Percentiles rank a stretch among this genome's conserved stretches.
Conservation (phyloP, 37 sponge, comb jelly and placozoan genomes). For the Dysidea cf. avara region DNA sequence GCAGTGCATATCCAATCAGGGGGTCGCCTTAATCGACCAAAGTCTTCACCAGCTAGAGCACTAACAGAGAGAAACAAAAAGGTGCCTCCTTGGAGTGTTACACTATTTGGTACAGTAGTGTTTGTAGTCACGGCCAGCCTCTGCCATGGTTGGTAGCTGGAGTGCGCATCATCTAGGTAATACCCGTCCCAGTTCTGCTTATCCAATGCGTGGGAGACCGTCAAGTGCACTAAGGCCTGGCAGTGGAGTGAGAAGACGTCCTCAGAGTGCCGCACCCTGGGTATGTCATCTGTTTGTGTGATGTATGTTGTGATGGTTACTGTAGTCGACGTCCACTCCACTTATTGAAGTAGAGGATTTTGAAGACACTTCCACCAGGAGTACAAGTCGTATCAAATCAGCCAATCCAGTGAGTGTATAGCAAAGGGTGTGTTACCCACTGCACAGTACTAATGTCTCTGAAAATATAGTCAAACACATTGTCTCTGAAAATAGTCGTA, state of each 20-base stretch:
- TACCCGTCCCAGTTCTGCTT: neutral
- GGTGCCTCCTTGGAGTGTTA: too few species aligned
- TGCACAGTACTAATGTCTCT: too few species aligned
- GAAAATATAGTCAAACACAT: too few species aligned
- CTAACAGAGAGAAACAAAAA: conserved; percentile 9
- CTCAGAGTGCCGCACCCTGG: conserved; percentile 42
- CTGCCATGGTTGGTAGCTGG: conserved; percentile 2
- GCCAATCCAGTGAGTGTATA: too few species aligned
- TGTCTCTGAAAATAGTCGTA: too few species aligned
- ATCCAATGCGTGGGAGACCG: conserved; percentile 3
- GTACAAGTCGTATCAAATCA: too few species aligned
- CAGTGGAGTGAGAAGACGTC: conserved; percentile 10
- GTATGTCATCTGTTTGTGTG: conserved; percentile 4
- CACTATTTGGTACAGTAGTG: too few species aligned
- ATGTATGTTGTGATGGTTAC: too few species aligned
- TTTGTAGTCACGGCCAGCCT: too few species aligned
- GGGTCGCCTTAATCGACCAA: conserved; percentile 30
- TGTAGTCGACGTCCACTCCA: neutral
- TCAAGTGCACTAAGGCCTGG: neutral
- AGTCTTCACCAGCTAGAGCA: conserved; percentile 43
- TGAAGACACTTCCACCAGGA: neutral
- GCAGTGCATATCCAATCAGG: too few species aligned
- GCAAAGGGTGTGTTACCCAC: too few species aligned
- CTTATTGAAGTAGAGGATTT: conserved; percentile 19
- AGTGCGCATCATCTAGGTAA: neutral